Evolutionary conservation across 2,888 invertebrate species (phyloP), one percentile per base, ranked within the genome.

Genomic region (Prosopocoilus inquinatus): DNA sequence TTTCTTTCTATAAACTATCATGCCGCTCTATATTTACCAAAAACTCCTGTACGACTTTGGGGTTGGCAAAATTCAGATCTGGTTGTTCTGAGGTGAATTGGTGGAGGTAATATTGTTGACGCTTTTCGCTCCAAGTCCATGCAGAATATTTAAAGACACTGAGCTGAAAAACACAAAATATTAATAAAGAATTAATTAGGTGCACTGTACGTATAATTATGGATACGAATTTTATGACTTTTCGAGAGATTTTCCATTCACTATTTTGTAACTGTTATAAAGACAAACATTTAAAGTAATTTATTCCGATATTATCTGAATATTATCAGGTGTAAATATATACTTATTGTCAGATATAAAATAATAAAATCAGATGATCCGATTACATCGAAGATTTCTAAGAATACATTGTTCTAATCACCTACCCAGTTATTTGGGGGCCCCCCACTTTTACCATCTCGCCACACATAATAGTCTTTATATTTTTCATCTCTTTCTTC

Each of bases 371-470:
- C n/a, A n/a, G n/a, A n/a, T n/a, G n/a, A n/a, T n/a, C n/a, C n/a
- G n/a, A n/a, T n/a, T n/a, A n/a, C n/a, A n/a, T n/a, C n/a, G n/a
- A n/a, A n/a, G n/a, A 41, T 12, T 47, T 9, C 15, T n/a, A 1
- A 57, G 33, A 12, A 11, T 36, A 28, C n/a, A n/a, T n/a, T n/a
- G 13, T n/a, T n/a, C n/a, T 28, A 13, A 36, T 41, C 52, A 63
- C 73, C 74, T 78, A 88, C 88, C 89, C 89, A 90, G 70, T 90
- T 89, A 71, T 88, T 90, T 1, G 90, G 90, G 0, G 87, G 87
- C 34, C 85, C 84, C 62, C 86, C 81, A 60, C 80, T 81, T 79
- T 75, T 1, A 83, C 78, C 0, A 91, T 91, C 49, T 83, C 80
- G 16, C 94, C 94, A 94, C 4, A 92, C 73, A 63, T 89, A 91